A percentile compares a stretch with the other conserved stretches of the same genome.
Evolutionary conservation across 2,113 vertebrate species (phyloP).

Genomic region (Pterocles gutturalis): DNA sequence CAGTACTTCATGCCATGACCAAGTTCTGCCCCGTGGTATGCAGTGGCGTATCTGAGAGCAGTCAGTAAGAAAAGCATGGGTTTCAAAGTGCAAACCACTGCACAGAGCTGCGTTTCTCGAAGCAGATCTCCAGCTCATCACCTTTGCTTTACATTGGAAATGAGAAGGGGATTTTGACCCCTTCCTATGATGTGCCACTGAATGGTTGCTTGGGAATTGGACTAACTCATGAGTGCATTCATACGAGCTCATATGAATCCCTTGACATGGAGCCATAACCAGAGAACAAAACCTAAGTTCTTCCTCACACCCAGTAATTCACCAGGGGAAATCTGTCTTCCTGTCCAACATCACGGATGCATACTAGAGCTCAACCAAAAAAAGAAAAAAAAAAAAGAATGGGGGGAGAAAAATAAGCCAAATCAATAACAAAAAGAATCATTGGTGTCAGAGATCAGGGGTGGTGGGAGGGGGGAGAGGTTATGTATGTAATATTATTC

Average conservation of each 20-base stretch:
- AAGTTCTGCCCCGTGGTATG: not conserved
- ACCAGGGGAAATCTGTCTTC: slow-evolving; percentile 74
- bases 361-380: not conserved
- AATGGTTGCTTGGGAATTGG: not conserved
- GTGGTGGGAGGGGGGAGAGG: slow-evolving; percentile 30
- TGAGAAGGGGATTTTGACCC: slow-evolving; percentile 1
- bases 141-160: slow-evolving; percentile 13
- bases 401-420: not conserved
- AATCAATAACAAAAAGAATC: slow-evolving; percentile 56
- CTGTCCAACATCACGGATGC: slow-evolving; percentile 31
- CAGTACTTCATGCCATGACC: not conserved
- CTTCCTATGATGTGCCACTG: not conserved
- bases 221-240: not conserved
- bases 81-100: not conserved
- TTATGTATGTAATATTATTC: slow-evolving; percentile 37
- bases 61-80: not conserved
- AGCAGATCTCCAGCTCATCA: not conserved
- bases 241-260: not conserved
- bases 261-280: not conserved
- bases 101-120: not conserved
- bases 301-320: not conserved
- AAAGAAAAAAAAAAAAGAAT: not conserved
- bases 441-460: slow-evolving; percentile 46
- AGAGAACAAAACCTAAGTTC: slow-evolving; percentile 50
- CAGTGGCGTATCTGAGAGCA: not conserved